Conservation (phyloP, 2,113 vertebrate species). For the Coracopsis vasa region DNA sequence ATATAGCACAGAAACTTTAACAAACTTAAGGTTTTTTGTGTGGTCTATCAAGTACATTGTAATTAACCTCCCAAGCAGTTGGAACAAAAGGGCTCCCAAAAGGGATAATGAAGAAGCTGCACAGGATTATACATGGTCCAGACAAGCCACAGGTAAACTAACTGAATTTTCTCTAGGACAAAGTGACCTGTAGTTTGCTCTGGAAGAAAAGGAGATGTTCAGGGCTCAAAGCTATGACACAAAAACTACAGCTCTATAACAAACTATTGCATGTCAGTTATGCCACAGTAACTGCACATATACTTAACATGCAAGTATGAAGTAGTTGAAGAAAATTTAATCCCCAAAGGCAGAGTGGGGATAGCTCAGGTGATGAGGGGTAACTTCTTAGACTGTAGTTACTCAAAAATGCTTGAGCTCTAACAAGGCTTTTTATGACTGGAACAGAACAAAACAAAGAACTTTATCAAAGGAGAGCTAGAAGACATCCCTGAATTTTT, state of each 20-base stretch:
- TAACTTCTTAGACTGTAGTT: not conserved
- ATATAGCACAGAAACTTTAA: not conserved
- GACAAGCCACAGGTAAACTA: not conserved
- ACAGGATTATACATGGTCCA: not conserved
- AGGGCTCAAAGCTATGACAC: not conserved
- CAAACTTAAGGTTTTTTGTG: too few relatives aligned
- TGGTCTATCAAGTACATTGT: not conserved
- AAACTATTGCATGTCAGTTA: not conserved
- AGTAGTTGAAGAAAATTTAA: not conserved
- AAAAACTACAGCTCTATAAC: not conserved
- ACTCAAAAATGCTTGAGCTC: not conserved
- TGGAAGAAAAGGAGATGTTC: not conserved
- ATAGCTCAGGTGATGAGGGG: not conserved
- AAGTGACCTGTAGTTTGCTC: not conserved
- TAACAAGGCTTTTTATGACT: not conserved
- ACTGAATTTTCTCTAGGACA: not conserved
- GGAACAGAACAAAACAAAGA: not conserved
- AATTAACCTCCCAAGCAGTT: not conserved
- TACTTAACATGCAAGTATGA: fast-evolving
- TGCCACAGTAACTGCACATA: not conserved
- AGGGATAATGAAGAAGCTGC: not conserved
- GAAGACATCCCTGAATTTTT: not conserved
- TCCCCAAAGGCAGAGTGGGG: not conserved
- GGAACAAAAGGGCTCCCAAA: conserved; percentile 18
- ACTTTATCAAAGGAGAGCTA: not conserved